These are phyloP conservation scores for Drosophila virilis DNA, from an alignment of 1,140 invertebrate genomes.

Conservation along the genomic window DNA sequence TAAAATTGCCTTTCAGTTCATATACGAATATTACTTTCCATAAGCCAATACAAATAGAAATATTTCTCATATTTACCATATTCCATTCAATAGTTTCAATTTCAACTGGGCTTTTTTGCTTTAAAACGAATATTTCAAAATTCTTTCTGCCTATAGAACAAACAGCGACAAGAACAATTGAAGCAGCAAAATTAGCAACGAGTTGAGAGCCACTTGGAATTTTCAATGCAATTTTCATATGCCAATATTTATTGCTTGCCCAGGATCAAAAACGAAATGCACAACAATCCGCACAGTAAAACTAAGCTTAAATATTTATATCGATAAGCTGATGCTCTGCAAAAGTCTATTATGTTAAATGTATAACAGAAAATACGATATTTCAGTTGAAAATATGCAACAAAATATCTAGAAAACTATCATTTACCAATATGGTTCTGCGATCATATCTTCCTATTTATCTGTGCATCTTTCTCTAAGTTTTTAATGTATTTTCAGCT, in stretches of 20 bases:
- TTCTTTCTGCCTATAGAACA: conserved; percentile 19
- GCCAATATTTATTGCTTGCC: conserved; percentile 47
- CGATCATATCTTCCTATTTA: too few species aligned
- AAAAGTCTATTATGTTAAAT: background rate
- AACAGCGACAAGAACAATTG: conserved; percentile 29
- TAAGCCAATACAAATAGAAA: conserved; percentile 32
- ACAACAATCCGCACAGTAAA: conserved; percentile 15
- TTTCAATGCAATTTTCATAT: conserved; percentile 45
- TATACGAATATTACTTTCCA: background rate
- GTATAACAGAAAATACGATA: too few species aligned
- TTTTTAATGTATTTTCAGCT: too few species aligned
- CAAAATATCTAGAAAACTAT: too few species aligned
- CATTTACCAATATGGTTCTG: too few species aligned
- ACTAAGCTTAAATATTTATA: background rate
- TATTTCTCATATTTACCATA: conserved; percentile 29
- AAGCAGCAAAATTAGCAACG: conserved; percentile 35
- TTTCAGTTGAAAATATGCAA: too few species aligned
- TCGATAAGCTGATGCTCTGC: background rate
- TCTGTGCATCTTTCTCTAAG: too few species aligned
- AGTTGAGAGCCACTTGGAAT: conserved; percentile 24
- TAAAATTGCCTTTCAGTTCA: conserved; percentile 7
- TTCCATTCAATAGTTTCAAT: conserved; percentile 17
- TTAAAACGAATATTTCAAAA: conserved; percentile 11
- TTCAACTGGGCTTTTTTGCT: conserved; percentile 12
- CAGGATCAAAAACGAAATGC: conserved; percentile 36